Evolutionary conservation across 2,888 invertebrate genomes (phyloP).

Genomic region (Lepidocyrtinus sp.): DNA sequence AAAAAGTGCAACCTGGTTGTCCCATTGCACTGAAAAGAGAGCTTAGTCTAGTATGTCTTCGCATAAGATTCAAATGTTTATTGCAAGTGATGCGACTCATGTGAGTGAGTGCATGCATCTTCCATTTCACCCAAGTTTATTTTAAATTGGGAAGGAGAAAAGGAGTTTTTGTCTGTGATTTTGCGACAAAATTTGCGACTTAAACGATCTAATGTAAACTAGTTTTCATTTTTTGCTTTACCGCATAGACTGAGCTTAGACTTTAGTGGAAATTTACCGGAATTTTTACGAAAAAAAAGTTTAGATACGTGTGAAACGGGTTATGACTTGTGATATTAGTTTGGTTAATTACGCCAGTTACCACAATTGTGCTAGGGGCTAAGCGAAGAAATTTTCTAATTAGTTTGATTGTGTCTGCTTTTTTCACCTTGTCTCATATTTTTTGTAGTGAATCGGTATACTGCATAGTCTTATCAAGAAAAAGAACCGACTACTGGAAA

Average conservation of each 20-base stretch:
- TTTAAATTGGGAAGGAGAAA: conserved; percentile 29
- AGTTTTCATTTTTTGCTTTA: not conserved
- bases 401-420: not conserved
- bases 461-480: too few species aligned
- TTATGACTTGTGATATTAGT: conserved; percentile 12
- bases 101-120: conserved; percentile 23
- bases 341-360: too few species aligned
- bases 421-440: not conserved
- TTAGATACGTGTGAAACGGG: not conserved
- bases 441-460: too few species aligned
- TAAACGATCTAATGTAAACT: not conserved
- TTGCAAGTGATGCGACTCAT: conserved; percentile 15
- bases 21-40: conserved; percentile 4
- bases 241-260: conserved; percentile 2
- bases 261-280: conserved; percentile 1
- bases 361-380: too few species aligned
- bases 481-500: too few species aligned
- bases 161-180: conserved; percentile 8
- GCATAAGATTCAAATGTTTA: conserved; percentile 12
- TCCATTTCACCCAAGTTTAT: conserved; percentile 43
- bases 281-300: not conserved
- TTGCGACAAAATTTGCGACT: not conserved
- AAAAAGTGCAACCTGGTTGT: conserved; percentile 11
- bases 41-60: too few species aligned
- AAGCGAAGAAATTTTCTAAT: too few species aligned